A percentile compares a stretch with the other conserved stretches of the same genome.
These are phyloP conservation scores for Herminia tarsipennalis DNA, from an alignment of 2,888 invertebrate genomes.

Conservation along the genomic window DNA sequence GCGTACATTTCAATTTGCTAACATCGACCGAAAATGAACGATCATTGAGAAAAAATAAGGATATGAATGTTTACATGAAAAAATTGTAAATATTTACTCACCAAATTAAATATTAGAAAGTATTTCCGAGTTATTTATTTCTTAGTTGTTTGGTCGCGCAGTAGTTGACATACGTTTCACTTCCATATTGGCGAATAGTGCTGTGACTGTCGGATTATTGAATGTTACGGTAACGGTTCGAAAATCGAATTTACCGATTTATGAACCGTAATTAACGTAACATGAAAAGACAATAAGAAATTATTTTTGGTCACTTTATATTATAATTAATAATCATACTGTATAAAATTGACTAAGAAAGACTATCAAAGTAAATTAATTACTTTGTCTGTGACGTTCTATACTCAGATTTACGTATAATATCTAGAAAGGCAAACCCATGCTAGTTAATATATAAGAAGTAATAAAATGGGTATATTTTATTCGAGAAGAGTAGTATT, in stretches of 20 bases:
- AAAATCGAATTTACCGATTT: constrained; percentile 37
- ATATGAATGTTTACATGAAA: constrained; percentile 17
- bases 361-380: too few relatives aligned
- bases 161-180: constrained; percentile 80
- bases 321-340: too few relatives aligned
- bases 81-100: constrained; percentile 60
- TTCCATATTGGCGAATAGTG: constrained; percentile 81
- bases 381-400: too few relatives aligned
- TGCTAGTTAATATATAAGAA: too few relatives aligned
- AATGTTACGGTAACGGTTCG: constrained; percentile 4
- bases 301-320: not conserved
- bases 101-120: constrained; percentile 65
- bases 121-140: constrained; percentile 77
- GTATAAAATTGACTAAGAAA: too few relatives aligned
- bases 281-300: not conserved
- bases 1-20: constrained; percentile 37
- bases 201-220: constrained; percentile 24
- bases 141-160: constrained; percentile 71
- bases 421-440: too few relatives aligned
- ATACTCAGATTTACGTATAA: too few relatives aligned
- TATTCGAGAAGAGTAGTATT: too few relatives aligned
- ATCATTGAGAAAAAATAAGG: constrained; percentile 24
- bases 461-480: too few relatives aligned
- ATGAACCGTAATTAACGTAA: not conserved
- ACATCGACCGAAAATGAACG: constrained; percentile 8